Evolutionary conservation across 1,140 invertebrate genomes (phyloP).

Genomic region (Hyles vespertilio): DNA sequence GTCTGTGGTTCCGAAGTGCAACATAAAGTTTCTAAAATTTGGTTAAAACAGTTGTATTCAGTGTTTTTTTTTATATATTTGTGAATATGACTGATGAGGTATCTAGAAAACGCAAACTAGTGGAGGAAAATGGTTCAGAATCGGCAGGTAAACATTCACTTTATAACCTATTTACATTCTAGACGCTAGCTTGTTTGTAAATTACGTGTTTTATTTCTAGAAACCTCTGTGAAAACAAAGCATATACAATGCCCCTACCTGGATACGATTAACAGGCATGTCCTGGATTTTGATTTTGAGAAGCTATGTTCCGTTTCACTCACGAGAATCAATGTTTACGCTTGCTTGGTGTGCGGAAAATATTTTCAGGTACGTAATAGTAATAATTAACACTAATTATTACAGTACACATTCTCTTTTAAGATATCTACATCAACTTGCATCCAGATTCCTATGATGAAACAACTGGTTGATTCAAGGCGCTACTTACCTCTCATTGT

Average conservation of each 20-base stretch:
- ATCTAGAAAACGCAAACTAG: constrained; percentile 44
- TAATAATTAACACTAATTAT: too few relatives aligned
- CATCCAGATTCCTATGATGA: too few relatives aligned
- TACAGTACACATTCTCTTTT: too few relatives aligned
- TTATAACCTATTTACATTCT: constrained; percentile 18
- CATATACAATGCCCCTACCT: constrained; percentile 90
- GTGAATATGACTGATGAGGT: constrained; percentile 32
- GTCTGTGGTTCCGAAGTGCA: too few relatives aligned
- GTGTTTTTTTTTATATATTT: too few relatives aligned
- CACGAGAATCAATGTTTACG: constrained; percentile 99
- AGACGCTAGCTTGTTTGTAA: constrained; percentile 13
- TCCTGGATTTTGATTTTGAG: constrained; percentile 99
- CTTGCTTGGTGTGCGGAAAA: constrained; percentile 99
- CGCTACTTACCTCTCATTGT: too few relatives aligned
- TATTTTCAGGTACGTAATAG: constrained; percentile 87
- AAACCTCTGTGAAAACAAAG: constrained; percentile 36
- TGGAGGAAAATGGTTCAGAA: constrained; percentile 37
- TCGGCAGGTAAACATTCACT: constrained; percentile 27
- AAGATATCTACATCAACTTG: too few relatives aligned
- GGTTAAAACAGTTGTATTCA: too few relatives aligned
- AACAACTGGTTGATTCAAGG: too few relatives aligned
- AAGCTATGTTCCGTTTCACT: constrained; percentile 99
- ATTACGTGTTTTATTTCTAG: constrained; percentile 36
- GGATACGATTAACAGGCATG: constrained; percentile 97
- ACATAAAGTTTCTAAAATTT: too few relatives aligned